Evolutionary conservation across 1,140 invertebrate genomes (phyloP), one percentile per base, ranked within the genome.

Genomic region (Heliothis virescens): DNA sequence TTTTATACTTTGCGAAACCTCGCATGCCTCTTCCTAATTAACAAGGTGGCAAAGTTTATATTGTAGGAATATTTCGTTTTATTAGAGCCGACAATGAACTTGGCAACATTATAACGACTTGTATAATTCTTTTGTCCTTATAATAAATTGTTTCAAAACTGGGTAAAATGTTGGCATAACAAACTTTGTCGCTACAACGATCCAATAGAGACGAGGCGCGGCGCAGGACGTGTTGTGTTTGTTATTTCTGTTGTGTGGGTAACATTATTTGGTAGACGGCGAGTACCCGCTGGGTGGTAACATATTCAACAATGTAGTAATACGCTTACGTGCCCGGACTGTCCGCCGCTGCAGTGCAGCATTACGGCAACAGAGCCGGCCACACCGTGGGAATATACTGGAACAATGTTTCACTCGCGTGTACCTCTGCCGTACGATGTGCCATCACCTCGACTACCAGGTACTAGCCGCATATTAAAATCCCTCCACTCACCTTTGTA

Each of bases 281-380:
- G 72, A 15, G 53, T 34, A 55, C n/a, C 16, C 55, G 34, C 15
- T 34, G 57, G 55, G 4, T 16, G 29, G 48, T 18, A 75, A 62
- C 72, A 62, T 75, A 75, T 75, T 75, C 57, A 75, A 75, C 72
- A 60, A 60, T 50, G 72, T 60, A 75, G 72, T 62, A 62, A 62
- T 60, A 34, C 57, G n/a, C 47, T 59, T 62, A 75, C 72, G 72
- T 75, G 72, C 47, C n/a, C 57, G 1, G 72, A 75, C 72, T 75
- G 55, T 41, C 41, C 72, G n/a, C 34, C 15, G 67, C 13, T 10
- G 10, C 16, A 52, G 47, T 12, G 48, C 12, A 15, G 48, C n/a
- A 18, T 18, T 13, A n/a, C 13, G 67, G 67, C 63, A 48, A 29
- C 1, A 26, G 21, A 26, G 21, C 21, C 21, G 21, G 34, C 5